Evolutionary conservation across 1,140 invertebrate genomes (phyloP), one percentile per base, ranked within the genome.

Genomic region (Limonius californicus): DNA sequence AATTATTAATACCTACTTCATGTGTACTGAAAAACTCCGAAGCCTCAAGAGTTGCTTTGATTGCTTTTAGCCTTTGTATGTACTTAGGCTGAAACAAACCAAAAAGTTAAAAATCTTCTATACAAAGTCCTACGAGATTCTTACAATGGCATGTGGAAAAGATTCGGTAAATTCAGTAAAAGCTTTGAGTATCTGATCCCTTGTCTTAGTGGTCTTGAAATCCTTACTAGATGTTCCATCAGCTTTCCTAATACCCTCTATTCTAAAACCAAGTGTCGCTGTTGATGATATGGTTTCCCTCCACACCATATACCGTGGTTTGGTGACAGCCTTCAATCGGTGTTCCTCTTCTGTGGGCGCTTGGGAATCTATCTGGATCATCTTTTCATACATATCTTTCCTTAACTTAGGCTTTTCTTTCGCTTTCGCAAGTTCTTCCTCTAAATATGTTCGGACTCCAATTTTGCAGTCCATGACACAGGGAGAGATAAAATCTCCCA

Each of bases 311-410:
- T 97, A 98, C 53, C 95, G 82, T 0, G 94, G 93, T 78, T 97
- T 98, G 0, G 94, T 97, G 0, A 98, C 92, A 19, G 91, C 95
- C 78, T 92, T 90, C 61, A 91, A 79, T 57, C 85, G 80, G 66
- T 93, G 88, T 78, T 98, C 95, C 74, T 98, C 94, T 57, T 89
- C 87, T 11, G 89, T 95, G 7, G 95, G 95, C 3, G 95, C 95
- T 63, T 82, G 81, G 16, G 89, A 85, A 74, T 98, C 95, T 56
- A 98, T 92, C 75, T 96, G 92, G 60, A 96, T 89, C 95, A 99
- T 98, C 81, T 99, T 98, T 67, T 98, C 91, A 77, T 97, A 99
- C 90, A 99, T 96, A 78, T 99, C 96, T 84, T 91, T 92, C 80
- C 91, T 84, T 64, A 97, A 79, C 78, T 95, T 96, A 9, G 94